phyloP scores from a whole-genome alignment of 37 sponge, comb jelly and placozoan genomes.

The Lycopodina hypogea region DNA sequence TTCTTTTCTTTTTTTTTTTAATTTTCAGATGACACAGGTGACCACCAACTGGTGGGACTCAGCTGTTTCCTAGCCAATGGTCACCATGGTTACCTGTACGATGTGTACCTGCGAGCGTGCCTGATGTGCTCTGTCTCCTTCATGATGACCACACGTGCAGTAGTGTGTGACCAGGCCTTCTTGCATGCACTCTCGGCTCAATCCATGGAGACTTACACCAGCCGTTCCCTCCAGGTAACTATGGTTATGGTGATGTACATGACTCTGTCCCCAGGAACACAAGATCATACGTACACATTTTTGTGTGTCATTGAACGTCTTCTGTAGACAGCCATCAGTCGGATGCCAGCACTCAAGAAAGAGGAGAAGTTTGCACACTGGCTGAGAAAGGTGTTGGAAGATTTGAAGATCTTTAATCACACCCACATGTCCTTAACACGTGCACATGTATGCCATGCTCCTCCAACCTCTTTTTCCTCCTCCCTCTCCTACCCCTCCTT shows the following conservation, averaged over 20 bases:
- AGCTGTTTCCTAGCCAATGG: constrained; percentile 52
- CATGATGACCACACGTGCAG: constrained; percentile 22
- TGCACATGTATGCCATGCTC: too few species aligned
- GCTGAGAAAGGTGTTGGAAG: too few species aligned
- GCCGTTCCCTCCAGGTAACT: constrained; percentile 23
- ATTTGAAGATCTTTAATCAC: too few species aligned
- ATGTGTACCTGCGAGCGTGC: constrained; percentile 25
- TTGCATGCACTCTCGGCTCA: constrained; percentile 47
- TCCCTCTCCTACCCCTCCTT: background rate
- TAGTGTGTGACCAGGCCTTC: constrained; percentile 13
- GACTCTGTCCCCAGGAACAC: background rate
- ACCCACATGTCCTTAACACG: too few species aligned
- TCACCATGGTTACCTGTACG: constrained; percentile 52
- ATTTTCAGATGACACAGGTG: constrained; percentile 11
- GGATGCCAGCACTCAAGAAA: background rate
- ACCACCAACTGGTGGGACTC: constrained; percentile 22
- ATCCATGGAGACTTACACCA: constrained; percentile 56
- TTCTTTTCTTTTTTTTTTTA: too few species aligned
- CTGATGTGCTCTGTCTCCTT: constrained; percentile 48
- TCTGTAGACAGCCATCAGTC: too few species aligned
- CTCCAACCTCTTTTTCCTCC: background rate
- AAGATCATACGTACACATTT: too few species aligned
- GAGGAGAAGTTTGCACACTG: too few species aligned
- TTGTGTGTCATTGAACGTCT: background rate
- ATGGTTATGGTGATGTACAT: background rate